phyloP scores from a whole-genome alignment of 2,888 invertebrate genomes.

The Epicampocera succincta region DNA sequence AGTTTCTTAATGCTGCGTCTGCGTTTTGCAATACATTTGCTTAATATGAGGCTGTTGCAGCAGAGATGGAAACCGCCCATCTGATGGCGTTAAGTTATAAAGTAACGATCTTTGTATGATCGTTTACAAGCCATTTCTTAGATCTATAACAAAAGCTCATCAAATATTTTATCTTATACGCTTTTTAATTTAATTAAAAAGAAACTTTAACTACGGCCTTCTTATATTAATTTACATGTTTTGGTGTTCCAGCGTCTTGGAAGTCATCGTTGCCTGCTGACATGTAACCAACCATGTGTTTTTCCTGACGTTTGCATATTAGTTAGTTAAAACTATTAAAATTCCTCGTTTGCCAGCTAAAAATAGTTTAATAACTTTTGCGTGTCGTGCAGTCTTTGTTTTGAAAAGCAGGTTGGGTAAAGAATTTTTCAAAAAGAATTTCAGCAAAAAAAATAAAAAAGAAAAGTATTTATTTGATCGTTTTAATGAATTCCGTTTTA shows the following conservation, averaged over 20 bases:
- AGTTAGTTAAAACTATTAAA: conserved; percentile 45
- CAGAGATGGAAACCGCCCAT: too few relatives aligned
- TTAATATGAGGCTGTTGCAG: too few relatives aligned
- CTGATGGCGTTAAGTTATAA: too few relatives aligned
- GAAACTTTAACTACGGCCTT: neutral
- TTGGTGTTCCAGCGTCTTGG: conserved; percentile 6
- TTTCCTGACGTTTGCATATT: conserved; percentile 54
- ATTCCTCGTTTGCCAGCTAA: conserved; percentile 42
- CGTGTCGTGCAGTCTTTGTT: conserved; percentile 48
- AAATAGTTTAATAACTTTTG: conserved; percentile 66
- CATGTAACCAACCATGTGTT: neutral
- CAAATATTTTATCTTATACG: too few relatives aligned
- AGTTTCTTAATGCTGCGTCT: too few relatives aligned
- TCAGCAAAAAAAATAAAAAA: neutral
- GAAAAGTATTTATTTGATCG: neutral
- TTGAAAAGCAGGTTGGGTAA: neutral
- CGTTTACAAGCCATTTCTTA: too few relatives aligned
- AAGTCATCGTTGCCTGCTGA: neutral
- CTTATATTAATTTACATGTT: conserved; percentile 18
- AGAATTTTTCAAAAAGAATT: conserved; percentile 39
- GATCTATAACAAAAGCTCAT: too few relatives aligned
- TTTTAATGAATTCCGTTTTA: conserved; percentile 46
- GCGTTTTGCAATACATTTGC: too few relatives aligned
- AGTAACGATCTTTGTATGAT: too few relatives aligned
- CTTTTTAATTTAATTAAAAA: too few relatives aligned